Percentiles rank a stretch among this genome's conserved stretches.
Evolutionary conservation across 2,113 vertebrate genomes (phyloP).

Genomic region (Lasiurus borealis): DNA sequence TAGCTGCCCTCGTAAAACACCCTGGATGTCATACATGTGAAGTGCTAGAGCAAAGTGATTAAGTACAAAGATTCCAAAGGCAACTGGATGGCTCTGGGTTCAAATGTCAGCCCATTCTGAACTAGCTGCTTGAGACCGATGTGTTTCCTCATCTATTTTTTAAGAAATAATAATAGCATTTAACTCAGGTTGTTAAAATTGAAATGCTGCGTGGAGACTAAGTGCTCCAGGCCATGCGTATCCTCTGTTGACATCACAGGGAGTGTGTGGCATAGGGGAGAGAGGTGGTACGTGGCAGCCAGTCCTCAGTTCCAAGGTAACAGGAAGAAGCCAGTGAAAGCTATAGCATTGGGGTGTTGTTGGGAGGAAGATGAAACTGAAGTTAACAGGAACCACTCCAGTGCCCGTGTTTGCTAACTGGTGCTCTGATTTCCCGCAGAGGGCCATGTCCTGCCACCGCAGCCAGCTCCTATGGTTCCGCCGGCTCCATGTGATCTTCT

Average conservation of each 20-base stretch:
- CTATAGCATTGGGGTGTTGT: rapidly evolving
- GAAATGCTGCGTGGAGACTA: not conserved
- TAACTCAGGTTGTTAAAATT: not conserved
- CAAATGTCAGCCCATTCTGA: not conserved
- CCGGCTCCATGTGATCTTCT: conserved; percentile 91
- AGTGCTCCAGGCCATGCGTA: rapidly evolving
- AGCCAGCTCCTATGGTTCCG: conserved; percentile 97
- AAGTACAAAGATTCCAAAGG: not conserved
- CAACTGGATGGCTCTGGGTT: not conserved
- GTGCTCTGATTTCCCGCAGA: conserved; percentile 84
- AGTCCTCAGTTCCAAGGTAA: rapidly evolving
- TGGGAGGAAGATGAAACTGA: not conserved
- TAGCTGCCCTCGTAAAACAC: not conserved
- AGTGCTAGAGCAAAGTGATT: not conserved
- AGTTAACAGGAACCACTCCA: not conserved
- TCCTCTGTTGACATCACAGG: rapidly evolving
- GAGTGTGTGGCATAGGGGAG: rapidly evolving
- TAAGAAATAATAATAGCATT: not conserved
- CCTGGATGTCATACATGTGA: not conserved
- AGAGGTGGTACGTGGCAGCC: not conserved
- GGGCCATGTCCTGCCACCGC: conserved; percentile 93
- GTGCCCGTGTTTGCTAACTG: not conserved
- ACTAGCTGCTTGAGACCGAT: not conserved
- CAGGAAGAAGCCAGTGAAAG: not conserved
- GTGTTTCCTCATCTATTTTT: not conserved